Percentiles rank a stretch among this genome's conserved stretches.
These are phyloP conservation scores for Pyrochroa serraticornis DNA, from an alignment of 2,888 invertebrate species.

Conservation along the genomic window DNA sequence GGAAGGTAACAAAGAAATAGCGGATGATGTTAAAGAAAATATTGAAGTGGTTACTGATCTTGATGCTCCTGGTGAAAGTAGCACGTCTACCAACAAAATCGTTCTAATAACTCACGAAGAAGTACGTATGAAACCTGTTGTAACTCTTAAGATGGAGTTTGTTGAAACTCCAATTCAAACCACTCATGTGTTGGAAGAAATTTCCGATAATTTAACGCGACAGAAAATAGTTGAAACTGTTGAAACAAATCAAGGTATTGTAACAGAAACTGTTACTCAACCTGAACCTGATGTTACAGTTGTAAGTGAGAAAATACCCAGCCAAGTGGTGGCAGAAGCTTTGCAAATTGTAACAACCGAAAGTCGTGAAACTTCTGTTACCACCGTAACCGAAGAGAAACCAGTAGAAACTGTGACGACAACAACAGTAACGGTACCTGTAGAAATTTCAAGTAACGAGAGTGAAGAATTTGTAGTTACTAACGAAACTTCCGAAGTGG, in stretches of 20 bases:
- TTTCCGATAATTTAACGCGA: constrained; percentile 1
- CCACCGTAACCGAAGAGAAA: not conserved
- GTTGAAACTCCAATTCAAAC: constrained; percentile 43
- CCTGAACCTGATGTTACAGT: not conserved
- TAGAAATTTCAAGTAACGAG: not conserved
- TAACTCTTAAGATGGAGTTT: constrained; percentile 70
- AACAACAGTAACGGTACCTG: not conserved
- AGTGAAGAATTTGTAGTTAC: not conserved
- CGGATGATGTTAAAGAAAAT: not conserved
- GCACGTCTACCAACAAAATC: constrained; percentile 57
- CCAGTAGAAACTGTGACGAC: not conserved
- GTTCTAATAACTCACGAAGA: constrained; percentile 77
- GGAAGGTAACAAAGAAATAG: constrained; percentile 2
- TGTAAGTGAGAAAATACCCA: not conserved
- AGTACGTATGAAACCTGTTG: constrained; percentile 69
- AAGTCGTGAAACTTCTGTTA: not conserved
- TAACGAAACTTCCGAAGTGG: no score
- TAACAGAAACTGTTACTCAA: no score
- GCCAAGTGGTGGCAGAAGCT: not conserved
- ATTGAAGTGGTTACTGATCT: constrained; percentile 13
- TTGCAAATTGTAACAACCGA: constrained; percentile 2
- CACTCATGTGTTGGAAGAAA: constrained; percentile 26
- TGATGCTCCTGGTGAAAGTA: constrained; percentile 36
- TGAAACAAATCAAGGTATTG: not conserved
- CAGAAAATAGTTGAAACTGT: constrained; percentile 7